These are phyloP conservation scores for Hylaeus volcanicus DNA, from an alignment of 1,140 invertebrate genomes.

Conservation along the genomic window DNA sequence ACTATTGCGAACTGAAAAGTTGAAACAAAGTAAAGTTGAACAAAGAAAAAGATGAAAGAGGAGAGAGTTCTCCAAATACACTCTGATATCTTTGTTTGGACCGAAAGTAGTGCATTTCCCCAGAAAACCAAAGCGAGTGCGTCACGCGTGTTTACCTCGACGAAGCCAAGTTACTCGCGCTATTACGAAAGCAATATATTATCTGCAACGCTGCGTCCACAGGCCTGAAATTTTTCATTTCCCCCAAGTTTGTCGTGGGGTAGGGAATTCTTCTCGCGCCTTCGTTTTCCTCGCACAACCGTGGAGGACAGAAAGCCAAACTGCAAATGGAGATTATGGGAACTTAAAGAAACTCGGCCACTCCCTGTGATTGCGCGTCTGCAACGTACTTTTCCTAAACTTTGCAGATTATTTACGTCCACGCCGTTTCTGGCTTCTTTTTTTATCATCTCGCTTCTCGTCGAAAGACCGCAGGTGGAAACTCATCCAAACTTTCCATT, in stretches of 20 bases:
- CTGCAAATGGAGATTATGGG: slow-evolving; percentile 36
- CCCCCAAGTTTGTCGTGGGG: not conserved
- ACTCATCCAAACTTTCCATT: slow-evolving; percentile 67
- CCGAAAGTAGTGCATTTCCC: too few species aligned
- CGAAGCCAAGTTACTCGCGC: not conserved
- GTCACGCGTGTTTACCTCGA: not conserved
- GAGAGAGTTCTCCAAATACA: too few species aligned
- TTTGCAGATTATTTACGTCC: slow-evolving; percentile 68
- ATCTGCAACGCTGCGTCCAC: not conserved
- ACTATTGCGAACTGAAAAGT: too few species aligned
- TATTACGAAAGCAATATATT: slow-evolving; percentile 6
- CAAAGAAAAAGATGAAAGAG: too few species aligned
- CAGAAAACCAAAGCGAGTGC: too few species aligned
- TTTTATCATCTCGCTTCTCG: slow-evolving; percentile 36
- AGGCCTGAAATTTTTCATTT: slow-evolving; percentile 1
- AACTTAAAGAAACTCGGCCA: slow-evolving; percentile 66
- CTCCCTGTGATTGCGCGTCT: slow-evolving; percentile 72
- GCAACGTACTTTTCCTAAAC: slow-evolving; percentile 63
- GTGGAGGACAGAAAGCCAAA: slow-evolving; percentile 33
- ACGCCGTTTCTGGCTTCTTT: slow-evolving; percentile 38
- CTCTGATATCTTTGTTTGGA: too few species aligned
- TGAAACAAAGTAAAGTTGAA: too few species aligned
- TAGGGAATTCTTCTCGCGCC: slow-evolving; percentile 1
- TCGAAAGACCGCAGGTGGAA: slow-evolving; percentile 63
- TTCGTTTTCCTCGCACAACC: slow-evolving; percentile 15